These are phyloP conservation scores for Taurulus bubalis DNA, from an alignment of 2,113 vertebrate genomes.

Conservation along the genomic window DNA sequence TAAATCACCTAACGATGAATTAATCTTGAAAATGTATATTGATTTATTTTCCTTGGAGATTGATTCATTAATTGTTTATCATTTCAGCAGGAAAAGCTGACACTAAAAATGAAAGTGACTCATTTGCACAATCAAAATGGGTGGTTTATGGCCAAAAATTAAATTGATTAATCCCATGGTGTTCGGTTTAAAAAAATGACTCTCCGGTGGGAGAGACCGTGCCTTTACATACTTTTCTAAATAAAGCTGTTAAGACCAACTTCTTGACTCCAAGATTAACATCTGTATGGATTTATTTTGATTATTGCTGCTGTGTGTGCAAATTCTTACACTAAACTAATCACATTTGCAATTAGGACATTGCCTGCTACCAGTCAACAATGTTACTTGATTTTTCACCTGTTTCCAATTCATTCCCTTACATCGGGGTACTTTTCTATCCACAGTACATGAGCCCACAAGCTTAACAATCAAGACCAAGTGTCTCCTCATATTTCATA, in stretches of 20 bases:
- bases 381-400: not conserved
- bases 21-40: not conserved
- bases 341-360: too few relatives aligned
- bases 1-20: not conserved
- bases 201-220: too few relatives aligned
- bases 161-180: too few relatives aligned
- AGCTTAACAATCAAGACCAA: constrained; percentile 1
- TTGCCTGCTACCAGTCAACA: not conserved
- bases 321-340: not conserved
- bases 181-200: too few relatives aligned
- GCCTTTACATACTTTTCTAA: too few relatives aligned
- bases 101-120: not conserved
- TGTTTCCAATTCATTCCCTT: not conserved
- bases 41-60: not conserved
- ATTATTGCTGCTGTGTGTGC: not conserved
- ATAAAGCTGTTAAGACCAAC: too few relatives aligned
- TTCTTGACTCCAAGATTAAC: too few relatives aligned
- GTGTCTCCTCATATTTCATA: constrained; percentile 33
- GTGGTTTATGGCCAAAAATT: not conserved
- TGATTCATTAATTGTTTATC: not conserved
- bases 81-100: not conserved
- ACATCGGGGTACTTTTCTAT: not conserved
- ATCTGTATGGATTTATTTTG: too few relatives aligned
- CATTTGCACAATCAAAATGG: not conserved
- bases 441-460: not conserved